Evolutionary conservation across 1,140 invertebrate species (phyloP).

Genomic region (Cryptotermes secundus): DNA sequence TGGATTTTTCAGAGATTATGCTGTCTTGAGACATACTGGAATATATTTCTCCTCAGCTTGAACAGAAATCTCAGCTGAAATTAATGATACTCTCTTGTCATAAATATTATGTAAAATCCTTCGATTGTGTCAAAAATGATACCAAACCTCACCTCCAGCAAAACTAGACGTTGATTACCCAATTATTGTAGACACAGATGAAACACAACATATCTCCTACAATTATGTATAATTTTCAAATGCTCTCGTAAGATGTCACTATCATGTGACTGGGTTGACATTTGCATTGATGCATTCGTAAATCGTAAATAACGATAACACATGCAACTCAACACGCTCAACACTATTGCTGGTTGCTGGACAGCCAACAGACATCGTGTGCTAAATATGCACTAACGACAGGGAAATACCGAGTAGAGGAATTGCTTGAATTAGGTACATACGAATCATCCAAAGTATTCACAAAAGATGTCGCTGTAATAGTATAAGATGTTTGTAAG

Average conservation of each 20-base stretch:
- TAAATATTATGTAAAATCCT: neutral
- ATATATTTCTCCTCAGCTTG: neutral
- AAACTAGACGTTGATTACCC: neutral
- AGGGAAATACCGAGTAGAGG: too few relatives aligned
- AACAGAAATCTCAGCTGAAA: neutral
- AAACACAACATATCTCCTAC: neutral
- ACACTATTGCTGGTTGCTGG: too few relatives aligned
- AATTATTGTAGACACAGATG: neutral
- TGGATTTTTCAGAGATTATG: constrained; percentile 19
- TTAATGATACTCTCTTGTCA: neutral
- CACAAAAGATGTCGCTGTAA: too few relatives aligned
- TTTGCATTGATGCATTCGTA: too few relatives aligned
- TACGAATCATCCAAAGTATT: too few relatives aligned
- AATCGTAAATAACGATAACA: too few relatives aligned
- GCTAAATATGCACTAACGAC: too few relatives aligned
- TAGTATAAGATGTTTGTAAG: too few relatives aligned
- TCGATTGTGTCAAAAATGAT: constrained; percentile 6
- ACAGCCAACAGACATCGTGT: too few relatives aligned
- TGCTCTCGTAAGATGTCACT: neutral
- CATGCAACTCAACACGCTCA: too few relatives aligned
- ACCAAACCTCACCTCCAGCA: neutral
- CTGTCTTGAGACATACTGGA: neutral
- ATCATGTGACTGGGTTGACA: neutral
- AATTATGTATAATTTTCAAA: neutral
- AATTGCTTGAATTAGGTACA: too few relatives aligned